phyloP scores from a whole-genome alignment of 2,797 vertebrate species.

The Catharus ustulatus region DNA sequence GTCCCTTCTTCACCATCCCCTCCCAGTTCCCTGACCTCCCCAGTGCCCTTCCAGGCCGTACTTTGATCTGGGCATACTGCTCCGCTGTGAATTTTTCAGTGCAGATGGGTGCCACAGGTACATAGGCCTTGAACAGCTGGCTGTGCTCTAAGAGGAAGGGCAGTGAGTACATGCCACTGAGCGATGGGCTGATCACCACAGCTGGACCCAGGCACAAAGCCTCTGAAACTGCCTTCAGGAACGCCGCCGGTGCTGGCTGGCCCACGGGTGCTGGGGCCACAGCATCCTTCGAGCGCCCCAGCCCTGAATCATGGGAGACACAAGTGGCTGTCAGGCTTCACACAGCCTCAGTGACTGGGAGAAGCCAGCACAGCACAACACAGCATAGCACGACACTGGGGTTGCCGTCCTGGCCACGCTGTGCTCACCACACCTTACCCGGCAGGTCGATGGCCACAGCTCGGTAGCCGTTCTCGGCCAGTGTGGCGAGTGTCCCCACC shows the following conservation, averaged over 20 bases:
- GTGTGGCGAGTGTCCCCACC: conserved; percentile 82
- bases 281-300: conserved; percentile 85
- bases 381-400: fast-evolving
- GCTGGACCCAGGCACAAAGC: conserved; percentile 79
- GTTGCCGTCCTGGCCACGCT: background rate
- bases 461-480: conserved; percentile 85
- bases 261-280: conserved; percentile 80
- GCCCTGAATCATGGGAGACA: conserved; percentile 73
- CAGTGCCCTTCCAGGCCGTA: conserved; percentile 21
- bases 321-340: background rate
- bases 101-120: conserved; percentile 95
- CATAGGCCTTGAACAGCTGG: conserved; percentile 83
- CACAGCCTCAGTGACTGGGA: fast-evolving
- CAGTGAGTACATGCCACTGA: conserved; percentile 97
- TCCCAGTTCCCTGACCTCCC: background rate
- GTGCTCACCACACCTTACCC: conserved; percentile 72
- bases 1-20: background rate
- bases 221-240: conserved; percentile 85
- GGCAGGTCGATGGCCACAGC: conserved; percentile 92
- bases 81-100: conserved; percentile 86
- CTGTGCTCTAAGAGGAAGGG: conserved; percentile 87
- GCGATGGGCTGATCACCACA: conserved; percentile 92
- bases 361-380: background rate
- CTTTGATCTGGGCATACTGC: conserved; percentile 86
- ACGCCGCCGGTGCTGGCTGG: conserved; percentile 82